These are phyloP conservation scores for Sylvilagus floridanus DNA, from an alignment of 2,797 vertebrate genomes.

Conservation along the genomic window DNA sequence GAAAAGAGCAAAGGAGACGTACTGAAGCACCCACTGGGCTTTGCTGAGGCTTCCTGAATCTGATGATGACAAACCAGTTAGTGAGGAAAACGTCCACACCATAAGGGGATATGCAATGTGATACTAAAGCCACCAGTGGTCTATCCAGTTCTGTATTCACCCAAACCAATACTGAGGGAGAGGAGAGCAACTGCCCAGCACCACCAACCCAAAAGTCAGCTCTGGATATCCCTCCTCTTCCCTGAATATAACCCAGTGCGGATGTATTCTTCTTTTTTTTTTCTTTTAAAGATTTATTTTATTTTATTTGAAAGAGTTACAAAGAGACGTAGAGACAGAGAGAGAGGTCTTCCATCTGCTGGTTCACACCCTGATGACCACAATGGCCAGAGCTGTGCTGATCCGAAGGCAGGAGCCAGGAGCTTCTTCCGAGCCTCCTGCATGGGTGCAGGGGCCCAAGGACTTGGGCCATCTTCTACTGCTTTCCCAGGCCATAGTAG, in stretches of 20 bases:
- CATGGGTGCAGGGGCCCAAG: too few relatives aligned
- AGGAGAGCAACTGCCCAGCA: neutral
- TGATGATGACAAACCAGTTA: fast-evolving
- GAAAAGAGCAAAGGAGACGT: neutral
- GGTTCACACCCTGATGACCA: too few relatives aligned
- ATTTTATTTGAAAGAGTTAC: too few relatives aligned
- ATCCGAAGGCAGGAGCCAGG: too few relatives aligned
- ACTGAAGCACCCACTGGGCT: neutral
- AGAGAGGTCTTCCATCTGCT: too few relatives aligned
- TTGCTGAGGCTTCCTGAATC: neutral
- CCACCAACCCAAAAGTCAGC: neutral
- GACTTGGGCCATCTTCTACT: too few relatives aligned
- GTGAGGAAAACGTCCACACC: neutral
- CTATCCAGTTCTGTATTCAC: neutral
- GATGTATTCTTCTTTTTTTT: too few relatives aligned
- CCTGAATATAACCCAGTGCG: neutral
- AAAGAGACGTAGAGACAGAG: too few relatives aligned
- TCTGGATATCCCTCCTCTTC: neutral
- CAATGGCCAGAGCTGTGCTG: too few relatives aligned
- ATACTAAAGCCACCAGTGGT: fast-evolving
- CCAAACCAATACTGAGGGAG: neutral
- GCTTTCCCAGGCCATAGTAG: too few relatives aligned
- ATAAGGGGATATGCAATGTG: neutral
- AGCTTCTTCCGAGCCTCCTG: too few relatives aligned
- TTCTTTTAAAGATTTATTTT: too few relatives aligned